phyloP scores from a whole-genome alignment of 2,888 invertebrate species.

The Lymantria monacha region DNA sequence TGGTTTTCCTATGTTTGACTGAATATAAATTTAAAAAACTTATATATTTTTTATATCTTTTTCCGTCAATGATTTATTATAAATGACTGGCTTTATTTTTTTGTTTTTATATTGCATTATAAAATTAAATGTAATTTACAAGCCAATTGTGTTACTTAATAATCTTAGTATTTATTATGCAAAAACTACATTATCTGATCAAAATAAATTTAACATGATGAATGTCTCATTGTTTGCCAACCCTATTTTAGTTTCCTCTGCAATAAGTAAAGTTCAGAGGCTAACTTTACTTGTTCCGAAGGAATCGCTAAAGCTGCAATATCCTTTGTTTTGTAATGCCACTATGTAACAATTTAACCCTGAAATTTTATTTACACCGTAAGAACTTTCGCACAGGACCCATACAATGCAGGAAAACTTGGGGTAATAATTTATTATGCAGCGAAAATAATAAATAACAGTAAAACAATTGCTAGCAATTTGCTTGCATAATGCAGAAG shows the following conservation, averaged over 20 bases:
- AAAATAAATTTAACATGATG: not conserved
- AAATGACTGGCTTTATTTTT: not conserved
- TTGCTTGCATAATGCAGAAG: too few species aligned
- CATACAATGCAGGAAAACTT: too few species aligned
- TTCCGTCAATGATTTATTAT: not conserved
- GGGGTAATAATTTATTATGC: too few species aligned
- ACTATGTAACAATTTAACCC: too few species aligned
- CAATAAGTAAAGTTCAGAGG: not conserved
- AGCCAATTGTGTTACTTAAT: not conserved
- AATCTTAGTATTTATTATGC: not conserved
- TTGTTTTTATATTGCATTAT: constrained; percentile 5
- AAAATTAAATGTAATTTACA: not conserved
- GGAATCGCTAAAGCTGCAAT: constrained; percentile 13
- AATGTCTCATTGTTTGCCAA: not conserved
- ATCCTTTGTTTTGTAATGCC: too few species aligned
- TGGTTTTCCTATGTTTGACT: not conserved
- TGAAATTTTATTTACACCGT: too few species aligned
- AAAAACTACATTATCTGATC: not conserved
- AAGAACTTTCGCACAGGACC: too few species aligned
- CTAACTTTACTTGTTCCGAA: constrained; percentile 5
- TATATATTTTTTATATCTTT: not conserved
- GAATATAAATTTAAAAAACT: not conserved
- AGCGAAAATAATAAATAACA: too few species aligned
- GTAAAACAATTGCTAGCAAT: too few species aligned
- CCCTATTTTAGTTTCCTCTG: not conserved